These are phyloP conservation scores for Vanessa cardui DNA, from an alignment of 2,888 invertebrate species.

Conservation along the genomic window DNA sequence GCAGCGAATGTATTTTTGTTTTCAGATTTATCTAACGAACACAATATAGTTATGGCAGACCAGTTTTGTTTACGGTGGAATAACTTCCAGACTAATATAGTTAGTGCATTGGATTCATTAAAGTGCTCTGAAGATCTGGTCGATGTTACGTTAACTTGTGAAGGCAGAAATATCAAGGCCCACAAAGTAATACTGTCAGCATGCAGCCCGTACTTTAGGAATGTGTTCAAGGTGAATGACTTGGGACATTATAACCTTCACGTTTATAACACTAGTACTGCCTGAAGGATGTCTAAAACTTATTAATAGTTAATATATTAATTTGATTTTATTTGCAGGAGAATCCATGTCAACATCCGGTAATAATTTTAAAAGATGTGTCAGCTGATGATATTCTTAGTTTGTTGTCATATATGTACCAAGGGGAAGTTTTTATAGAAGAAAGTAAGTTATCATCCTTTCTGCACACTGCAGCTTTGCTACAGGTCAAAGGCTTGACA, in stretches of 20 bases:
- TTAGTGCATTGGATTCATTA: constrained; percentile 86
- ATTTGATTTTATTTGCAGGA: constrained; percentile 71
- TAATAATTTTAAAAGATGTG: constrained; percentile 88
- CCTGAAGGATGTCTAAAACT: constrained; percentile 29
- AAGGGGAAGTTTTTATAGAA: constrained; percentile 87
- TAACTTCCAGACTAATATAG: constrained; percentile 87
- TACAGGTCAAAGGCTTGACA: constrained; percentile 86
- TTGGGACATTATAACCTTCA: constrained; percentile 78
- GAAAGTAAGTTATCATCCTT: constrained; percentile 86
- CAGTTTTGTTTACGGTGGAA: constrained; percentile 90
- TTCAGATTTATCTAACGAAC: constrained; percentile 53
- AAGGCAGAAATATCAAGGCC: constrained; percentile 87
- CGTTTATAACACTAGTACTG: constrained; percentile 49
- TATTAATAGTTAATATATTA: background rate
- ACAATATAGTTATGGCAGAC: constrained; percentile 79
- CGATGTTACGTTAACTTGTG: constrained; percentile 88
- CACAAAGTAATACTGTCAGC: constrained; percentile 89
- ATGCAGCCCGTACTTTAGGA: constrained; percentile 89
- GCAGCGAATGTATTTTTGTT: constrained; percentile 45
- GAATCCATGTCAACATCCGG: constrained; percentile 88
- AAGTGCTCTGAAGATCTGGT: constrained; percentile 87
- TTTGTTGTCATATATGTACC: constrained; percentile 87
- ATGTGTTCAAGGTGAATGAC: constrained; percentile 87
- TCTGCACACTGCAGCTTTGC: constrained; percentile 85
- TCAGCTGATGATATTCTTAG: constrained; percentile 86